phyloP scores from a whole-genome alignment of 1,140 invertebrate genomes.

The Zaprionus kolodkinae region DNA sequence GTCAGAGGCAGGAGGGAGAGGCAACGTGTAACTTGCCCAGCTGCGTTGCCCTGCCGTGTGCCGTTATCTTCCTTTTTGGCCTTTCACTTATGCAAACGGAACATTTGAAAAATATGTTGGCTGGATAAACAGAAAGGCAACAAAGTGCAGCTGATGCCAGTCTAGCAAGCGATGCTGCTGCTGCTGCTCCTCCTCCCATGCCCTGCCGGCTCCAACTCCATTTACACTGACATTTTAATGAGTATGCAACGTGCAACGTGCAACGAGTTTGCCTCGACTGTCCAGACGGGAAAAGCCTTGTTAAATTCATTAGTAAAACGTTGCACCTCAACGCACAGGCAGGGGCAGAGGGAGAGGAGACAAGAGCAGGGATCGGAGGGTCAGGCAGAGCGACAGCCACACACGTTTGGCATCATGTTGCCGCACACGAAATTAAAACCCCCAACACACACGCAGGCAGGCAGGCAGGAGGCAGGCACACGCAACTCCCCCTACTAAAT shows the following conservation, averaged over 20 bases:
- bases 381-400: constrained; percentile 41
- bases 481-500: background rate
- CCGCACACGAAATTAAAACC: constrained; percentile 77
- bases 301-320: constrained; percentile 82
- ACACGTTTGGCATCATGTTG: constrained; percentile 79
- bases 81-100: constrained; percentile 79
- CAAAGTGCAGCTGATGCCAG: constrained; percentile 78
- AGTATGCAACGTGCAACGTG: constrained; percentile 78
- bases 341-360: background rate
- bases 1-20: background rate
- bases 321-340: constrained; percentile 70
- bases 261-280: constrained; percentile 27
- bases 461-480: background rate
- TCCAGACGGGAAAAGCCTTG: constrained; percentile 59
- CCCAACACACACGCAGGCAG: constrained; percentile 11
- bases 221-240: constrained; percentile 77
- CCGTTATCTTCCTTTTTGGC: constrained; percentile 78
- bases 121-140: constrained; percentile 75
- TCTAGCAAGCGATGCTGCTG: constrained; percentile 21
- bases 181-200: constrained; percentile 5
- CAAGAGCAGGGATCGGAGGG: background rate
- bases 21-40: too few species aligned
- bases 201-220: constrained; percentile 44
- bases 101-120: constrained; percentile 81
- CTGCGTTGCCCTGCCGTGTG: background rate